phyloP scores from a whole-genome alignment of 1,140 invertebrate genomes.

The Cyrtorhinus lividipennis region DNA sequence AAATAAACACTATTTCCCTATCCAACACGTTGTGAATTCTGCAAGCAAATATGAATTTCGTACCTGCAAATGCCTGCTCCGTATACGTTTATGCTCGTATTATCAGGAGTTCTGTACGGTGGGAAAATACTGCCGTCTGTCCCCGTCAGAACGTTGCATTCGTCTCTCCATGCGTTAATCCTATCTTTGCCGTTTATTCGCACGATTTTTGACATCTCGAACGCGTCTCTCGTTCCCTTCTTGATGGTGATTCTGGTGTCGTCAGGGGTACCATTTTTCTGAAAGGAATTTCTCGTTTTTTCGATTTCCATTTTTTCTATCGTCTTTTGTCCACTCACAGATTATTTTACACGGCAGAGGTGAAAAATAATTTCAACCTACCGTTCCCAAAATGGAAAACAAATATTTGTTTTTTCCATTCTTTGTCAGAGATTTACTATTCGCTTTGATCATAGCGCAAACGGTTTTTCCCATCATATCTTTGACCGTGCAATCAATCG shows the following conservation, averaged over 20 bases:
- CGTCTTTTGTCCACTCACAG: too few species aligned
- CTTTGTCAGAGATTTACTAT: slow-evolving; percentile 35
- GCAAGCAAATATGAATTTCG: too few species aligned
- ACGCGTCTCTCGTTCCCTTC: slow-evolving; percentile 31
- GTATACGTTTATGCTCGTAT: slow-evolving; percentile 22
- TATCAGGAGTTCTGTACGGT: slow-evolving; percentile 26
- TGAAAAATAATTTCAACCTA: slow-evolving; percentile 30
- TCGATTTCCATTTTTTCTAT: too few species aligned
- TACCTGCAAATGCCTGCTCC: slow-evolving; percentile 26
- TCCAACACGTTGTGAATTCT: too few species aligned
- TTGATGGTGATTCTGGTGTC: slow-evolving; percentile 43
- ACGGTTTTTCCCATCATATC: slow-evolving; percentile 55
- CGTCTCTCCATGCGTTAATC: slow-evolving; percentile 25
- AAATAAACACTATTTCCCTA: too few species aligned
- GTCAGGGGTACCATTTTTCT: slow-evolving; percentile 46
- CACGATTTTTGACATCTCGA: slow-evolving; percentile 28
- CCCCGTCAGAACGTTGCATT: slow-evolving; percentile 29
- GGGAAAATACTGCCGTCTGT: slow-evolving; percentile 33
- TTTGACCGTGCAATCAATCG: slow-evolving; percentile 50
- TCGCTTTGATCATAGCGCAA: slow-evolving; percentile 45
- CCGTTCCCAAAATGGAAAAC: slow-evolving; percentile 52
- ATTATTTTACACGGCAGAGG: too few species aligned
- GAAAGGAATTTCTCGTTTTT: too few species aligned
- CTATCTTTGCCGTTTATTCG: slow-evolving; percentile 28
- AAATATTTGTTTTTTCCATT: slow-evolving; percentile 42